Base-by-base conservation (phyloP, 2,888 invertebrate genomes). In the Melanchra persicariae region DNA sequence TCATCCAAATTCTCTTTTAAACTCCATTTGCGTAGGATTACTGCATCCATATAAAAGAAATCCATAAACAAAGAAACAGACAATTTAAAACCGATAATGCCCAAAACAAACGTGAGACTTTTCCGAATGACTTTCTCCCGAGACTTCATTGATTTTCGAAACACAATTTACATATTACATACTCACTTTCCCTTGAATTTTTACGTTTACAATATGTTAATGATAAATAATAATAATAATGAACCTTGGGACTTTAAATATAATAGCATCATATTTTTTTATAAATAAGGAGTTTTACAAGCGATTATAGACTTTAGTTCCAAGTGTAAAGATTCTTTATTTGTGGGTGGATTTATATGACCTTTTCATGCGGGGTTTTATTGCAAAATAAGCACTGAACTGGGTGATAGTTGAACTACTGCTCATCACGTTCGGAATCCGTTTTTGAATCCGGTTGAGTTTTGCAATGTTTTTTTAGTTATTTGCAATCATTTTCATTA, bases 111-210 rank as follows among this genome's bases (percentile, higher is more conserved):
- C 66, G 58, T 66, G 64, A 47, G 19, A 62, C 10, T 59, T 65
- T 57, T 61, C 15, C 30, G 3, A 64, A 69, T 80, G 26, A 81
- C 85, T 85, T 85, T 85, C 85, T 65, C 85, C 45, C 0, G n/a
- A 45, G 54, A 40, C n/a, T 58, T 40, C 71, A 65, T 77, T 40
- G 70, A 67, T 77, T 78, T 74, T 77, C 77, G 79, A 82, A 84
- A 81, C 59, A 26, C 34, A 40, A 84, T 84, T 84, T 79, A 81
- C 77, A 79, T 83, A 84, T 77, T 64, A 60, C 57, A 61, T 71
- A 72, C 68, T 74, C 71, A 81, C 86, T 84, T 87, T 87, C 78
- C 84, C 80, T 84, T 77, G 70, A 30, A 40, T 47, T 58, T 70
- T 71, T 54, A 62, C 75, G 45, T 58, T 70, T 60, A 57, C 62